These are phyloP conservation scores for Pelodytes ibericus DNA, from an alignment of 2,797 vertebrate genomes.

Conservation along the genomic window DNA sequence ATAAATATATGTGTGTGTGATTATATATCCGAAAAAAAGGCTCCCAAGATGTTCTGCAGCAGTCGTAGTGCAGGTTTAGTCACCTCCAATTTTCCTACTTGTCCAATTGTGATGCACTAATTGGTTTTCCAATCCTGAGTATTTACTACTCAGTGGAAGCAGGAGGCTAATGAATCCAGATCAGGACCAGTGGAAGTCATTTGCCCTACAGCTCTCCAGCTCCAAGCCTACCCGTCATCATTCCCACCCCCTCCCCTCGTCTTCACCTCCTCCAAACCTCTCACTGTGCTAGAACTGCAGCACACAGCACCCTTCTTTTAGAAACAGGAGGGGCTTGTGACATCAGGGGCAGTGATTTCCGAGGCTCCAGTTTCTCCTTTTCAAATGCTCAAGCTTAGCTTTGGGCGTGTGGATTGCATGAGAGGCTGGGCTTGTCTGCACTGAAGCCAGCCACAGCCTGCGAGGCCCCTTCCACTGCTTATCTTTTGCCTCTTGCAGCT, in stretches of 20 bases:
- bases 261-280: constrained; percentile 12
- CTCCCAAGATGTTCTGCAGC: no score
- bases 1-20: no score
- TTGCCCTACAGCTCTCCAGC: background rate
- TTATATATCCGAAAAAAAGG: no score
- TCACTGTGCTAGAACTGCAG: constrained; percentile 17
- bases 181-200: background rate
- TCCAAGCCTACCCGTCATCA: background rate
- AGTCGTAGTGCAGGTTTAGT: no score
- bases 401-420: constrained; percentile 37
- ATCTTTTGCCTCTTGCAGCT: constrained; percentile 46
- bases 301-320: background rate
- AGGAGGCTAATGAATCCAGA: background rate
- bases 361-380: constrained; percentile 27
- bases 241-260: background rate
- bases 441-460: constrained; percentile 30
- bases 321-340: constrained; percentile 30
- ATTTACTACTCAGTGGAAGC: no score
- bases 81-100: no score
- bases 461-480: constrained; percentile 40
- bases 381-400: constrained; percentile 11
- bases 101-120: no score
- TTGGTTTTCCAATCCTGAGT: no score
- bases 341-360: constrained; percentile 36
- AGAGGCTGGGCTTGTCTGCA: constrained; percentile 42